A percentile compares a stretch with the other conserved stretches of the same genome.
These are phyloP conservation scores for Malurus splendens DNA, from an alignment of 2,797 vertebrate species.

Conservation along the genomic window DNA sequence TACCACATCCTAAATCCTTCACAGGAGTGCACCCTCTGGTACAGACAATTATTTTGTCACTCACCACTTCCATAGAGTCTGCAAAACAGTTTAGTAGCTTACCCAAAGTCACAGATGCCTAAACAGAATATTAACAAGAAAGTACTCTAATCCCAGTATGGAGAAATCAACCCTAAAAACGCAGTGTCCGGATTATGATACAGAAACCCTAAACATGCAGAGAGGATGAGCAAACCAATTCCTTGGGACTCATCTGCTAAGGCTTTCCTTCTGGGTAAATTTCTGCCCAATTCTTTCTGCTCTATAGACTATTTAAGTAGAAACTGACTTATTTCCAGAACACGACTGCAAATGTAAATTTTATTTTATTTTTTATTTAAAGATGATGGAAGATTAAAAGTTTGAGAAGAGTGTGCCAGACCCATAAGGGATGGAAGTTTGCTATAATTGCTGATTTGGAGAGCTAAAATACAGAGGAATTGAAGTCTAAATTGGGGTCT, in stretches of 20 bases:
- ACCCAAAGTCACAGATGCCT: neutral
- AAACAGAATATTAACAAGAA: neutral
- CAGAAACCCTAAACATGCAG: neutral
- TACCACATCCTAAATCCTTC: neutral
- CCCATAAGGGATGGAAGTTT: neutral
- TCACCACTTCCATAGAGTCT: neutral
- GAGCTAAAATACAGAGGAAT: neutral
- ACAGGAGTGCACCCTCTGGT: neutral
- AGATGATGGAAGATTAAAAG: neutral
- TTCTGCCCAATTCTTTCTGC: neutral
- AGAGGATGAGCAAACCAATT: neutral
- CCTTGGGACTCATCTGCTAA: neutral
- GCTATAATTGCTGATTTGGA: neutral
- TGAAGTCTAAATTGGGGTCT: neutral
- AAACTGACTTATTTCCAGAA: neutral
- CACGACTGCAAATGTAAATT: neutral
- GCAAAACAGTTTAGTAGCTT: neutral
- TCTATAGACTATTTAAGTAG: neutral
- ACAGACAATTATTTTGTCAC: neutral
- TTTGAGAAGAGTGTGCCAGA: neutral
- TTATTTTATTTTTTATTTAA: neutral
- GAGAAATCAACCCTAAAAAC: neutral
- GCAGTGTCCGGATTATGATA: neutral
- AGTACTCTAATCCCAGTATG: accelerated
- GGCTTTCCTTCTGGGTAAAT: neutral